phyloP scores from a whole-genome alignment of 53 echinoderm and acorn worm species.

The Patiria pectinifera region DNA sequence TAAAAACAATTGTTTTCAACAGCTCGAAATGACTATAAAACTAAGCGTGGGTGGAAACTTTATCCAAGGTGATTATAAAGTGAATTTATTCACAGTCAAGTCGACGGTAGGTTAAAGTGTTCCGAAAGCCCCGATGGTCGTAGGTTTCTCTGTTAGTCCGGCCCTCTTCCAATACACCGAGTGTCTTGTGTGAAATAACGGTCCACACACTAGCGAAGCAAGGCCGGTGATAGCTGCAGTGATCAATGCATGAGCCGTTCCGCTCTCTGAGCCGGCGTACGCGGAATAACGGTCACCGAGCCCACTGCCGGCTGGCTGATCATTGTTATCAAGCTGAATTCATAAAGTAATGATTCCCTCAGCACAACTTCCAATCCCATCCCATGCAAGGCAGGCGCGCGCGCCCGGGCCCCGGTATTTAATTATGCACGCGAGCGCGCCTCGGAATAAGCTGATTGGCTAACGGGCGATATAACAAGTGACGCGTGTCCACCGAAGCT shows the following conservation, averaged over 20 bases:
- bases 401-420: neutral
- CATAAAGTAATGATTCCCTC: slow-evolving; percentile 36
- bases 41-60: neutral
- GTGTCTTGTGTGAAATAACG: neutral
- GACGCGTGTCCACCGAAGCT: neutral
- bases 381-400: neutral
- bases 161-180: neutral
- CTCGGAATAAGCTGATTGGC: slow-evolving; percentile 30
- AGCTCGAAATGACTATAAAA: neutral
- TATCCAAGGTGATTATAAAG: neutral
- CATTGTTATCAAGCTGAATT: slow-evolving; percentile 29
- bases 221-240: neutral
- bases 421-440: slow-evolving; percentile 38
- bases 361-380: slow-evolving; percentile 36
- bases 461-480: slow-evolving; percentile 15
- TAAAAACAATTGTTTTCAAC: neutral
- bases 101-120: neutral
- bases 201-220: neutral
- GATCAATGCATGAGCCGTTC: neutral
- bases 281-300: neutral
- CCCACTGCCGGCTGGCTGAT: neutral
- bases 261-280: neutral
- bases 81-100: neutral
- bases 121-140: neutral
- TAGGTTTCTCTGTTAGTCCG: neutral